Base-by-base conservation (phyloP, 2,797 vertebrate species). In the Chelmon rostratus region DNA sequence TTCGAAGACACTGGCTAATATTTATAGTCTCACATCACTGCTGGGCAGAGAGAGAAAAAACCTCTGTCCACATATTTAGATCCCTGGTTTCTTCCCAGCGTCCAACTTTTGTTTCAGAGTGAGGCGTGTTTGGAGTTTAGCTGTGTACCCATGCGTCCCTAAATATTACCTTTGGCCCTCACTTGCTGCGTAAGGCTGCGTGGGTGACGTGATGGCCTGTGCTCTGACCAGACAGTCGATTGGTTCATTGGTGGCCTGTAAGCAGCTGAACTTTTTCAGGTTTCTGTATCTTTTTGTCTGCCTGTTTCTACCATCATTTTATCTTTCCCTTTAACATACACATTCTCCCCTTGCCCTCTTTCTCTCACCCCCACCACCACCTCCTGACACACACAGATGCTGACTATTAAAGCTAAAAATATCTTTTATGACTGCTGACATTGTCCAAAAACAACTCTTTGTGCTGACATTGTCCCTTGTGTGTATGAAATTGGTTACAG, bases 91-190 rank as follows among this genome's bases (percentile, higher is more conserved):
- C 57, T 63, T 76, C 31, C 35, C 54, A 58, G 40, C 1, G 25
- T 83, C 85, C 85, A 89, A 81, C 78, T 73, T 89, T 88, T 82
- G 68, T 91, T 72, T 78, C 68, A 31, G 66, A 84, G 64, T 2
- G 47, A 74, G 67, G 46, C 52, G 67, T 90, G 89, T 92, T 92
- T 92, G 65, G 88, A 89, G 68, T 56, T 87, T 87, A 86, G 88
- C 87, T 42, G 69, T 65, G 87, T 76, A 76, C 13, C 78, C 89
- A 81, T 85, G 92, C 86, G 9, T 91, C 57, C 66, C 79, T 91
- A 90, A 92, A 84, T 88, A 69, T 84, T 86, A 91, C 81, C 77
- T 79, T 82, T 82, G 79, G 82, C 74, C 42, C 40, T 53, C 15
- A 69, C 61, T 53, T 23, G 66, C 46, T 67, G 64, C 19, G 8